Base-by-base conservation (phyloP, 2,797 vertebrate species). In the Tapera naevia region DNA sequence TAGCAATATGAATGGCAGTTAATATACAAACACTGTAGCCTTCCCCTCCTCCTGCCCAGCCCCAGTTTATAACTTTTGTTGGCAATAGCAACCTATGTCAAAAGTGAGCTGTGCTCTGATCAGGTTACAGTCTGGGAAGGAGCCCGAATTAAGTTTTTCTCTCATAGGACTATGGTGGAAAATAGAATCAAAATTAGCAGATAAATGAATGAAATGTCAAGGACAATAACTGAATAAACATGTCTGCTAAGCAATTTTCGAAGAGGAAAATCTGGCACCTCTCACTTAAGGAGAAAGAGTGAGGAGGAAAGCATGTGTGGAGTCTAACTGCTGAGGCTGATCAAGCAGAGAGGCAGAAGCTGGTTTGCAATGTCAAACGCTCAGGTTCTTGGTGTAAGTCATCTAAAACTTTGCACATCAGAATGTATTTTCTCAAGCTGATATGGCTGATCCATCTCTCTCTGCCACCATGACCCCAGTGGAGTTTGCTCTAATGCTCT, bases 121-220 rank as follows among this genome's bases (percentile, higher is more conserved):
- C 86, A 73, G 91, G 64, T 91, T 92, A 62, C 66, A 80, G 84
- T 39, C 46, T 51, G 37, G 32, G 15, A 75, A 93, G 67, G 60
- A 84, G 17, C n/a, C 25, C 1, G 71, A 86, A 87, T 87, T 82
- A 28, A 48, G 19, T 53, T 93, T 87, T 60, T 39, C 41, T 88
- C 81, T 82, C 81, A 3, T 3, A 84, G 65, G 87, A 50, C 18
- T 23, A 1, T 1, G 1, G 45, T 61, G 46, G 86, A 87, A 95
- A 94, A 90, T 41, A 89, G 79, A 93, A 96, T 82, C 51, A 60
- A 89, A 89, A 82, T 79, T 76, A 91, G 25, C 28, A 60, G 86
- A 17, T 89, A 86, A 96, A 73, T 19, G 43, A 94, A 89, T 92
- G 82, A 85, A 76, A 89, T 41, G 74, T 92, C 92, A 94, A 94